A percentile compares a stretch with the other conserved stretches of the same genome.
Conservation (phyloP, 2,113 vertebrate species). For the Chionomys nivalis region DNA sequence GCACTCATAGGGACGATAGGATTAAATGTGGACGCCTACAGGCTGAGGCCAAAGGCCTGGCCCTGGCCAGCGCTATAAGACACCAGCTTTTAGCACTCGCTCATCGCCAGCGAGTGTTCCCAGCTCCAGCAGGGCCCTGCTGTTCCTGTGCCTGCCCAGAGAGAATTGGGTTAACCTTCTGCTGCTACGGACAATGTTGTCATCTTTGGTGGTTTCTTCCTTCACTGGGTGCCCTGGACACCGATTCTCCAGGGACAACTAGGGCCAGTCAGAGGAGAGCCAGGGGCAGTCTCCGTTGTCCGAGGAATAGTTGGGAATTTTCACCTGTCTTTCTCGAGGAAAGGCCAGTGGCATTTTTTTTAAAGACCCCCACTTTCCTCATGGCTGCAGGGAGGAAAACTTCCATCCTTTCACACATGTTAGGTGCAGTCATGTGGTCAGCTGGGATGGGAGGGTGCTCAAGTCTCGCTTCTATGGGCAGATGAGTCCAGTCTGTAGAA, state of each 20-base stretch:
- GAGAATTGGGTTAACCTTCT: neutral
- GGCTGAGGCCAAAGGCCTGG: neutral
- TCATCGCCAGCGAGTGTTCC: neutral
- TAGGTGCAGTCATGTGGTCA: neutral
- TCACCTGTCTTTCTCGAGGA: neutral
- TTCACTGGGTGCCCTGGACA: neutral
- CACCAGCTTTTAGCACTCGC: too few species aligned
- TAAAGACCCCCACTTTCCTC: neutral
- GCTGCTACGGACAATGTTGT: neutral
- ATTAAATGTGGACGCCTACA: too few species aligned
- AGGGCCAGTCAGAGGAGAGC: neutral
- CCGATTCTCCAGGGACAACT: neutral
- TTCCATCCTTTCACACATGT: neutral
- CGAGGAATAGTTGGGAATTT: neutral
- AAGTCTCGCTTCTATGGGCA: neutral
- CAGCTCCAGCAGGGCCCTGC: neutral
- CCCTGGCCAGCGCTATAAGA: too few species aligned
- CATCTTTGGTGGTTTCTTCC: neutral
- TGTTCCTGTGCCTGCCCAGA: neutral
- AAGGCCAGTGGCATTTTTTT: neutral
- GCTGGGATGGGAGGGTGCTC: neutral
- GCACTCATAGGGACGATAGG: fast-evolving
- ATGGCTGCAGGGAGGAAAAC: neutral
- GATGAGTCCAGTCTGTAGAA: neutral
- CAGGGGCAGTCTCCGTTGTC: neutral